phyloP scores from a whole-genome alignment of 2,113 vertebrate species.

The Cynocephalus volans region DNA sequence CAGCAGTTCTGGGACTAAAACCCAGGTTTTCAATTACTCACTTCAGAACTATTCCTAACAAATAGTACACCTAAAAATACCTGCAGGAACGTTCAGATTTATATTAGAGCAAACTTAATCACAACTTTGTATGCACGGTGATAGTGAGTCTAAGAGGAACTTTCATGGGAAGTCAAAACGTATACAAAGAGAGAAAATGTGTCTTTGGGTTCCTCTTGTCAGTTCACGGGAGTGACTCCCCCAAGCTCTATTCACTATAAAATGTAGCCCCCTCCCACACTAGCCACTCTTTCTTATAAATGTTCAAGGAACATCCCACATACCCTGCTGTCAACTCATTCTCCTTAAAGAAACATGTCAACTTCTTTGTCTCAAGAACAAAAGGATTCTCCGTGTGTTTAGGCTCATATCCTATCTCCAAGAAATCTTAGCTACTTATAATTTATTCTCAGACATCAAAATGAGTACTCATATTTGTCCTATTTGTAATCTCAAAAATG shows the following conservation, averaged over 20 bases:
- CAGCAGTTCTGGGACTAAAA: not conserved
- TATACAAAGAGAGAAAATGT: not conserved
- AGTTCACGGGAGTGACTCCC: not conserved
- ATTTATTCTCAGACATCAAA: constrained; percentile 11
- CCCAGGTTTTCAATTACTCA: not conserved
- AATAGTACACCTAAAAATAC: constrained; percentile 48
- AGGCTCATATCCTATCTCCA: not conserved
- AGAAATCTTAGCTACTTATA: not conserved
- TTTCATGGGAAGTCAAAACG: not conserved
- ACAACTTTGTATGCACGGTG: not conserved
- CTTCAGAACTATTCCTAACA: not conserved
- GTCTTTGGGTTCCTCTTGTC: constrained; percentile 15
- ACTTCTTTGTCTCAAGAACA: constrained; percentile 46
- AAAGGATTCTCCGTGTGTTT: not conserved
- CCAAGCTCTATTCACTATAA: not conserved
- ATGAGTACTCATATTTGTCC: not conserved
- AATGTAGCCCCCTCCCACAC: not conserved
- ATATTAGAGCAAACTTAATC: not conserved
- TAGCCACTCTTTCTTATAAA: not conserved
- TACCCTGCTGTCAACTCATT: not conserved
- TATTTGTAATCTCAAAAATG: not conserved
- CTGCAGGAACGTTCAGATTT: not conserved
- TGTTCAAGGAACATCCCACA: not conserved
- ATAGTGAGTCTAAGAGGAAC: not conserved
- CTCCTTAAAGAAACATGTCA: constrained; percentile 31